Evolutionary conservation across 1,140 invertebrate genomes (phyloP).

Genomic region (Ceratina japonica): DNA sequence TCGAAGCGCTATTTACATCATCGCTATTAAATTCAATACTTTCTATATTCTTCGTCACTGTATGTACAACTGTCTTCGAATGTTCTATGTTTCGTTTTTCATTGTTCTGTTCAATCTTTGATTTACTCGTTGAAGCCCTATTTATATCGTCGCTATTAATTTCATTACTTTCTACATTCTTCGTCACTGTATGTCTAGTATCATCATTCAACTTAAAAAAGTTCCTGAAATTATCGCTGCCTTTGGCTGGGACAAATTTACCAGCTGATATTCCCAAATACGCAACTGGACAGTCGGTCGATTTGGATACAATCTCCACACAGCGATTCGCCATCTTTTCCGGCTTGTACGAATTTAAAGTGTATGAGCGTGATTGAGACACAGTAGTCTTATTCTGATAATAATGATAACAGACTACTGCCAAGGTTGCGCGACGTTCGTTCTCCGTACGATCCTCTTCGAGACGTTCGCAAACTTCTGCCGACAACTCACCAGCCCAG

Average conservation of each 20-base stretch:
- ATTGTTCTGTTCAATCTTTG: no score
- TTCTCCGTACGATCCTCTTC: conserved; percentile 88
- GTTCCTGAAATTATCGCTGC: conserved; percentile 81
- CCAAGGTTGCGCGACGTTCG: conserved; percentile 84
- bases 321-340: conserved; percentile 82
- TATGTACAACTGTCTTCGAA: no score
- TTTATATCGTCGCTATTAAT: neutral
- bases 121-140: no score
- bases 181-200: neutral
- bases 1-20: conserved; percentile 6
- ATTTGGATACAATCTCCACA: conserved; percentile 82
- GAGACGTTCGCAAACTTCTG: conserved; percentile 92
- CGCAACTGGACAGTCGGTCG: conserved; percentile 82
- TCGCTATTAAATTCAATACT: neutral
- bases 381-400: conserved; percentile 81
- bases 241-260: conserved; percentile 87
- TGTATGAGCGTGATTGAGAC: conserved; percentile 81
- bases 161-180: neutral
- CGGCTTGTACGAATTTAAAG: conserved; percentile 81
- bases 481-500: conserved; percentile 90
- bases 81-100: no score
- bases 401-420: conserved; percentile 83
- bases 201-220: conserved; percentile 80
- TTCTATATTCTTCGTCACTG: neutral
- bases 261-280: conserved; percentile 88